Percentiles rank a stretch among this genome's conserved stretches.
Evolutionary conservation across 1,140 invertebrate species (phyloP).

Genomic region (Cydia pomonella): DNA sequence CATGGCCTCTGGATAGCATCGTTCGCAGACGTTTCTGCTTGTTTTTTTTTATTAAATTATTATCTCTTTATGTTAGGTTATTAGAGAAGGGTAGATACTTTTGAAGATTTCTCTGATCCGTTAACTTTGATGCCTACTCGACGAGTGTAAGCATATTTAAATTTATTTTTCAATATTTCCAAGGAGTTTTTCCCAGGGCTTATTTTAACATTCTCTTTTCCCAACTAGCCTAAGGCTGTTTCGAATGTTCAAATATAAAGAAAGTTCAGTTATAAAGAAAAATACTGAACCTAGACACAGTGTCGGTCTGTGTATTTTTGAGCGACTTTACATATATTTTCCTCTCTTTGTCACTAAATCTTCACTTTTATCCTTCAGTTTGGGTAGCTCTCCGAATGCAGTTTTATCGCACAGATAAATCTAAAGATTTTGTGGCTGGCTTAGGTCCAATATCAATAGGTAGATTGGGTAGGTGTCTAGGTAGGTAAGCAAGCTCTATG

Average conservation of each 20-base stretch:
- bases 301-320: neutral
- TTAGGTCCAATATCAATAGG: neutral
- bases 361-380: slow-evolving; percentile 7
- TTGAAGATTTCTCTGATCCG: too few species aligned
- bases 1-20: too few species aligned
- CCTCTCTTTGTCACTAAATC: neutral
- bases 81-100: too few species aligned
- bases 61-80: too few species aligned
- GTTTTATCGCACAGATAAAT: slow-evolving; percentile 14
- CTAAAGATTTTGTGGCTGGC: slow-evolving; percentile 14
- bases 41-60: too few species aligned
- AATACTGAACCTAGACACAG: neutral
- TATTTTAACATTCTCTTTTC: too few species aligned
- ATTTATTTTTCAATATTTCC: neutral
- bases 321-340: slow-evolving; percentile 4
- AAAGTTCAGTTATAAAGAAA: too few species aligned
- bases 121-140: too few species aligned
- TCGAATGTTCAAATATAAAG: too few species aligned
- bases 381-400: slow-evolving; percentile 7
- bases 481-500: neutral
- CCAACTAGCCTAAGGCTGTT: too few species aligned
- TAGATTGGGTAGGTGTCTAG: neutral
- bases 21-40: too few species aligned
- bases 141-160: neutral
- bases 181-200: too few species aligned